Percentiles rank a stretch among this genome's conserved stretches.
Evolutionary conservation across 1,140 invertebrate species (phyloP).

Genomic region (Scylla paramamosain): DNA sequence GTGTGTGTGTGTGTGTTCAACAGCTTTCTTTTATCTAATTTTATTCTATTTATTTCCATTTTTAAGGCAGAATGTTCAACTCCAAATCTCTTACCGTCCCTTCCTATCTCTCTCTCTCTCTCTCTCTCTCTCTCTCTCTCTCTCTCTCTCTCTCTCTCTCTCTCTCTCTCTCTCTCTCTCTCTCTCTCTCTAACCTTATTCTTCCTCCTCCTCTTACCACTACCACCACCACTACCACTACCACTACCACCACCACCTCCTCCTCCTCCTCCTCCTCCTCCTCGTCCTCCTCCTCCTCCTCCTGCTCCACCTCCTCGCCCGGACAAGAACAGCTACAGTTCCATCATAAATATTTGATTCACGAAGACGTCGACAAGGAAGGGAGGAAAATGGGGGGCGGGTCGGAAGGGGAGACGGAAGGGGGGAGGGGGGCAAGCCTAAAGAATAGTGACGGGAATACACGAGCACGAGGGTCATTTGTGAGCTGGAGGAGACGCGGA

Average conservation of each 20-base stretch:
- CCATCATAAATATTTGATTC: conserved; percentile 24
- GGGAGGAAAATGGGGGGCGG: no score
- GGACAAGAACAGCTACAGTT: not conserved
- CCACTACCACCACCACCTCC: not conserved
- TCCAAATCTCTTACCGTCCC: not conserved
- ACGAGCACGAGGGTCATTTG: not conserved
- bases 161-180: not conserved
- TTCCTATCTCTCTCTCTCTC: not conserved
- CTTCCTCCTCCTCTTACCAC: not conserved
- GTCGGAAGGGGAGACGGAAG: no score
- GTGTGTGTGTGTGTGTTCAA: no score
- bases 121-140: conserved; percentile 19
- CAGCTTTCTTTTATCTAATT: not conserved
- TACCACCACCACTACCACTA: not conserved
- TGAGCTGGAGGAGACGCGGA: not conserved
- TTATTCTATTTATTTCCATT: not conserved
- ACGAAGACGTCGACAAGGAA: not conserved
- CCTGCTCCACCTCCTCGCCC: not conserved
- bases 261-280: not conserved
- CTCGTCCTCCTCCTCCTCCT: not conserved
- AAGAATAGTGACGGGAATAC: not conserved
- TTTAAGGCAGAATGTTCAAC: not conserved
- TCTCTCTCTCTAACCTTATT: not conserved
- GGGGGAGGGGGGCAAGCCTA: not conserved
- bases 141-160: not conserved